Evolutionary conservation across 2,113 vertebrate genomes (phyloP).

Genomic region (Phrynocephalus versicolor): DNA sequence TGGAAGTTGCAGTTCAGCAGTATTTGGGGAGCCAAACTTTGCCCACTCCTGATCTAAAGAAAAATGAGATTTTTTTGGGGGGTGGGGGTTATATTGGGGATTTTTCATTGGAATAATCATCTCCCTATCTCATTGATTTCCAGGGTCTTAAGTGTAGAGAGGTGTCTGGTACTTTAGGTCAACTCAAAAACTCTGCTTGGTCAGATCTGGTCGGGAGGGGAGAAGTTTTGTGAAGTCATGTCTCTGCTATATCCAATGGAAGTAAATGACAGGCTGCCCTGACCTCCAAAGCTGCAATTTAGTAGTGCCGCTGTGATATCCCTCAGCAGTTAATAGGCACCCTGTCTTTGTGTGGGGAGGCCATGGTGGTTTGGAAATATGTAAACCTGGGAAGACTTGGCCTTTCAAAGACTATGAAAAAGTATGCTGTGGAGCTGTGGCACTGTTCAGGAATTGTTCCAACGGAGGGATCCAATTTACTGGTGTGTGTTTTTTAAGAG

Average conservation of each 20-base stretch:
- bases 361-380: constrained; percentile 36
- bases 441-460: constrained; percentile 42
- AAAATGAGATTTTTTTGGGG: no score
- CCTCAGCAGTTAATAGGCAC: constrained; percentile 60
- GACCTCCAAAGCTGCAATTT: constrained; percentile 54
- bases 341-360: constrained; percentile 42
- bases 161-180: background rate
- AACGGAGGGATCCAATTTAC: background rate
- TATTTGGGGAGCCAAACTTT: no score
- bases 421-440: background rate
- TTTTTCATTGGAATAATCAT: no score
- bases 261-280: constrained; percentile 32
- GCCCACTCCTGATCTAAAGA: no score
- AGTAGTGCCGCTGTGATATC: constrained; percentile 30
- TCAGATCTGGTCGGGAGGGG: constrained; percentile 8
- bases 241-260: constrained; percentile 39
- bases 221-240: constrained; percentile 2
- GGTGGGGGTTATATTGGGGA: no score
- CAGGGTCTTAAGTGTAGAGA: background rate
- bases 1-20: no score
- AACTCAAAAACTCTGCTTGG: background rate
- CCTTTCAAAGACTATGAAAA: constrained; percentile 58
- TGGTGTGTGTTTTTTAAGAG: constrained; percentile 14
- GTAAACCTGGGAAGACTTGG: constrained; percentile 37
- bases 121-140: background rate